Evolutionary conservation across 1,140 invertebrate genomes (phyloP).

Genomic region (Procambarus virginalis): DNA sequence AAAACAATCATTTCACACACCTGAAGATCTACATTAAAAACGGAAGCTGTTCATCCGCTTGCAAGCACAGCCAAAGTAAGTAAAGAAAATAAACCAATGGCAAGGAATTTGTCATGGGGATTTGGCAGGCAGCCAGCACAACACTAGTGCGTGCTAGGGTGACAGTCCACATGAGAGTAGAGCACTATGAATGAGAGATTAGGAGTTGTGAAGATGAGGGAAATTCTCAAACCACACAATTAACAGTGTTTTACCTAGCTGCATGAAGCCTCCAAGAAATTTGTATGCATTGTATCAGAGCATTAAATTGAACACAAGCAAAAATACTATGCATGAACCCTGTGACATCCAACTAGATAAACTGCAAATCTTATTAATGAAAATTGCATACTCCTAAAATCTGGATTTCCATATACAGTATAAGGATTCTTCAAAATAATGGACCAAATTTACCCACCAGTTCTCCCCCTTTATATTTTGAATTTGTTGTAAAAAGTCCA

Average conservation of each 20-base stretch:
- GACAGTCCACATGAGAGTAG: constrained; percentile 1
- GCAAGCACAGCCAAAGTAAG: constrained; percentile 14
- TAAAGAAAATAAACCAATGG: neutral
- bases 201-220: neutral
- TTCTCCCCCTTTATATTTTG: too few species aligned
- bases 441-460: too few species aligned
- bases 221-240: constrained; percentile 20
- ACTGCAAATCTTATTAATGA: too few species aligned
- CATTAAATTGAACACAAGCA: neutral
- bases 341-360: neutral
- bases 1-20: neutral
- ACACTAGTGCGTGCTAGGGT: neutral
- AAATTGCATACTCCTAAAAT: too few species aligned
- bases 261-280: constrained; percentile 27
- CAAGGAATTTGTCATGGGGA: neutral
- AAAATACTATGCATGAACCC: neutral
- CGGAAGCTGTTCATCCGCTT: neutral
- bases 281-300: neutral
- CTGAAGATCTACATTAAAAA: neutral
- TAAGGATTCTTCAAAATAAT: too few species aligned
- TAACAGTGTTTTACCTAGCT: constrained; percentile 1
- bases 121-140: constrained; percentile 14
- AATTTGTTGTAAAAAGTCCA: too few species aligned
- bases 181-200: neutral
- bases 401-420: too few species aligned